phyloP scores from a whole-genome alignment of 2,113 vertebrate genomes.

The Myanophis thanlyinensis region DNA sequence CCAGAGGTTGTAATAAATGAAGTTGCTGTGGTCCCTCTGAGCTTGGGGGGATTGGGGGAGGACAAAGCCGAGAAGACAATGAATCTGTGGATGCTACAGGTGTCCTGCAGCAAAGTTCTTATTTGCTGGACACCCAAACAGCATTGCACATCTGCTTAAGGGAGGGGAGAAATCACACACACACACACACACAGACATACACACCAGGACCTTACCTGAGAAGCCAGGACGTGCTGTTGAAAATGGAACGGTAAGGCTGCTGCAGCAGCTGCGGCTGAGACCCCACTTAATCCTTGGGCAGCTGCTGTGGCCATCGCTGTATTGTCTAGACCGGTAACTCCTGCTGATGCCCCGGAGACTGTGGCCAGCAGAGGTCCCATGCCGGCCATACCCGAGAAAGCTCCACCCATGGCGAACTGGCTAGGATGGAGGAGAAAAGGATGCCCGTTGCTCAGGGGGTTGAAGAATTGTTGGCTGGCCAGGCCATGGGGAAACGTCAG shows the following conservation, averaged over 20 bases:
- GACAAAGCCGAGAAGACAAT: background rate
- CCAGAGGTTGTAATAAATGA: background rate
- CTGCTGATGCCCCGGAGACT: constrained; percentile 81
- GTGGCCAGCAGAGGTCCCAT: constrained; percentile 90
- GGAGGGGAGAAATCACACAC: background rate
- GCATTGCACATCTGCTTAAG: background rate
- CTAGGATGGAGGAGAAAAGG: constrained; percentile 92
- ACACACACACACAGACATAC: background rate
- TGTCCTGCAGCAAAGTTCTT: background rate
- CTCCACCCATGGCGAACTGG: constrained; percentile 94
- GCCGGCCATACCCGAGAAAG: constrained; percentile 90
- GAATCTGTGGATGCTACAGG: background rate
- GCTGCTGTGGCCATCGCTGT: constrained; percentile 84
- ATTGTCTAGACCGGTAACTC: constrained; percentile 85
- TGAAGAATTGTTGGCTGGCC: constrained; percentile 93
- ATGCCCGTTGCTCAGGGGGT: constrained; percentile 84
- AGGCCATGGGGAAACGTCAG: constrained; percentile 89
- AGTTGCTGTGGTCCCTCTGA: background rate
- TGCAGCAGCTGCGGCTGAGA: constrained; percentile 57
- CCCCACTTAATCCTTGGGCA: constrained; percentile 83
- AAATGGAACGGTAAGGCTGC: constrained; percentile 92
- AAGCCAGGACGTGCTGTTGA: constrained; percentile 95
- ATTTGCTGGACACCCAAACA: background rate
- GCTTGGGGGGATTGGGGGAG: background rate
- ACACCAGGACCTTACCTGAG: constrained; percentile 80